A percentile compares a stretch with the other conserved stretches of the same genome.
Evolutionary conservation across 2,797 vertebrate species (phyloP).

Genomic region (Sebastes oblongus): DNA sequence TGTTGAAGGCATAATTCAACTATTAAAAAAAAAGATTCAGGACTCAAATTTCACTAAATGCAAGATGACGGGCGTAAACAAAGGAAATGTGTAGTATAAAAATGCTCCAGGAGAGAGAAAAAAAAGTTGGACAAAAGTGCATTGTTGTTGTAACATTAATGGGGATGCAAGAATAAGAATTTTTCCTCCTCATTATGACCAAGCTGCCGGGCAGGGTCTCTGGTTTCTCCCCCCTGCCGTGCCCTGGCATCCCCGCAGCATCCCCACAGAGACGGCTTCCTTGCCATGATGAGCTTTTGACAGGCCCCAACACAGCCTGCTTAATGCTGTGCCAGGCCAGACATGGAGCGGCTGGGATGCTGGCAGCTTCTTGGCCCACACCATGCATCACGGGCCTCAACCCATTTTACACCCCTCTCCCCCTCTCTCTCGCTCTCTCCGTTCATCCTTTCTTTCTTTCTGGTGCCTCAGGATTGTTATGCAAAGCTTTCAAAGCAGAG

Average conservation of each 20-base stretch:
- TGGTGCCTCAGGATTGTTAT: constrained; percentile 79
- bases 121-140: constrained; percentile 68
- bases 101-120: not conserved
- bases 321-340: constrained; percentile 85
- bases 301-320: constrained; percentile 81
- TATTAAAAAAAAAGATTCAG: not conserved
- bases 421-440: constrained; percentile 26
- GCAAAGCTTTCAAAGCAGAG: constrained; percentile 76
- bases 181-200: constrained; percentile 82
- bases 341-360: constrained; percentile 80
- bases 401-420: constrained; percentile 61
- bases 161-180: constrained; percentile 82
- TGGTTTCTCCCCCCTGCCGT: constrained; percentile 78
- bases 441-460: constrained; percentile 62
- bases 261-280: constrained; percentile 85
- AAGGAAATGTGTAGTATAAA: constrained; percentile 16
- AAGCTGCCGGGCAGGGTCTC: constrained; percentile 80
- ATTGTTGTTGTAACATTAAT: constrained; percentile 84
- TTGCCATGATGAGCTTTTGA: constrained; percentile 86
- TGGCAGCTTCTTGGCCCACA: constrained; percentile 87
- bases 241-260: constrained; percentile 81
- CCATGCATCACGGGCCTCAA: constrained; percentile 72
- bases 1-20: not conserved
- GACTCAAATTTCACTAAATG: constrained; percentile 16
- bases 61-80: constrained; percentile 33